A percentile compares a stretch with the other conserved stretches of the same genome.
Evolutionary conservation across 1,140 invertebrate genomes (phyloP).

Genomic region (Drosophila chauvacae): DNA sequence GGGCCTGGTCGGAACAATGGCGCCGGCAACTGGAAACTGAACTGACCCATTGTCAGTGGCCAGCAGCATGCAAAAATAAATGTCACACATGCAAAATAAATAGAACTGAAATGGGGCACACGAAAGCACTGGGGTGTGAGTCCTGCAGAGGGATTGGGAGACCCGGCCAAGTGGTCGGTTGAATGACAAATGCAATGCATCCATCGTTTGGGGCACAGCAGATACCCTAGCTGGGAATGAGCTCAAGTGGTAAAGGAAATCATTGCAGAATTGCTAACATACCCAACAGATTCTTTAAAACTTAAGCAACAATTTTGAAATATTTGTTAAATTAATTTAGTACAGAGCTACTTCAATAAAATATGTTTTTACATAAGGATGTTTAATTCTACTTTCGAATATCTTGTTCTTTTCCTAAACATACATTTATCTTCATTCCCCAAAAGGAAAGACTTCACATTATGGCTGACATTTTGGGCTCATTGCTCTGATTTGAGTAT

Average conservation of each 20-base stretch:
- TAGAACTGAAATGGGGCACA: constrained; percentile 69
- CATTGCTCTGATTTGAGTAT: constrained; percentile 20
- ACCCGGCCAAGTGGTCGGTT: constrained; percentile 34
- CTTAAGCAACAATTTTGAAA: neutral
- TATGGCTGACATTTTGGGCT: constrained; percentile 53
- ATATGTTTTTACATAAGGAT: neutral
- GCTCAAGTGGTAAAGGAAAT: neutral
- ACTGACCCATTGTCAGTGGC: constrained; percentile 49
- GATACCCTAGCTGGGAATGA: constrained; percentile 18
- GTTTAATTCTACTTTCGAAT: too few relatives aligned
- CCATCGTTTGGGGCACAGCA: constrained; percentile 13
- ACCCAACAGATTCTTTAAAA: neutral
- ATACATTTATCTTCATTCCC: neutral
- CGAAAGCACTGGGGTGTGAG: neutral
- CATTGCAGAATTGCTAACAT: neutral
- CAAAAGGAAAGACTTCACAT: constrained; percentile 19
- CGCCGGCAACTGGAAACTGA: constrained; percentile 32
- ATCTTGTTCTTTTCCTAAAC: neutral
- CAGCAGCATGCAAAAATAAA: constrained; percentile 67
- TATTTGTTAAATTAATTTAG: neutral
- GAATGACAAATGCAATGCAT: constrained; percentile 67
- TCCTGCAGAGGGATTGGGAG: neutral
- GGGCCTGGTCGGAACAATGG: constrained; percentile 43
- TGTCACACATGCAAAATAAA: constrained; percentile 77
- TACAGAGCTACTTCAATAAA: neutral